Conservation (phyloP, 2,888 invertebrate species). For the Caenorhabditis uteleia region DNA sequence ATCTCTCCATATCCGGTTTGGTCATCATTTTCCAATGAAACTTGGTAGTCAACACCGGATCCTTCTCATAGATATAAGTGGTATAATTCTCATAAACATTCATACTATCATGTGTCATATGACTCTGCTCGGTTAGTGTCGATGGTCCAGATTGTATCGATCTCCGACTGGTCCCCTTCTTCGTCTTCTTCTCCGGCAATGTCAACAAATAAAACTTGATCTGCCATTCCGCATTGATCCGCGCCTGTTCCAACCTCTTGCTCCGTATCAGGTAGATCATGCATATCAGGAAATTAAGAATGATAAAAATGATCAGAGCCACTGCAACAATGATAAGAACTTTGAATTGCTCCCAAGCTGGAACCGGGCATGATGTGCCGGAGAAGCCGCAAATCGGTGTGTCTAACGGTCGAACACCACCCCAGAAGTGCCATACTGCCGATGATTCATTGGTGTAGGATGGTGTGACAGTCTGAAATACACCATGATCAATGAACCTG, state of each 20-base stretch:
- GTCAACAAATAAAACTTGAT: slow-evolving; percentile 20
- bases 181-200: slow-evolving; percentile 4
- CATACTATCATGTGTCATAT: background rate
- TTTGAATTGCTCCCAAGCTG: slow-evolving; percentile 33
- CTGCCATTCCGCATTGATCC: slow-evolving; percentile 44
- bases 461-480: slow-evolving; percentile 4
- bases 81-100: slow-evolving; percentile 13
- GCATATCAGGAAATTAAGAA: slow-evolving; percentile 5
- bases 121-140: slow-evolving; percentile 2
- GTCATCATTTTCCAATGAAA: slow-evolving; percentile 16
- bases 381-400: slow-evolving; percentile 45
- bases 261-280: slow-evolving; percentile 4
- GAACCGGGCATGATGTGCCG: slow-evolving; percentile 34
- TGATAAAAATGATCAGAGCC: slow-evolving; percentile 7
- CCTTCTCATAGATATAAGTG: slow-evolving; percentile 27
- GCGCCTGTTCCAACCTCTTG: slow-evolving; percentile 20
- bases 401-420: slow-evolving; percentile 17
- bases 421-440: slow-evolving; percentile 18
- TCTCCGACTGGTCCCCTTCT: slow-evolving; percentile 3
- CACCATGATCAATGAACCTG: too few species aligned
- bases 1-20: slow-evolving; percentile 14
- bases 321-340: slow-evolving; percentile 29
- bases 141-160: slow-evolving; percentile 10
- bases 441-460: slow-evolving; percentile 5
- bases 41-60: slow-evolving; percentile 35